A percentile compares a stretch with the other conserved stretches of the same genome.
phyloP scores from a whole-genome alignment of 92 coral and sea anemone species.

The Zoanthus solanderi region DNA sequence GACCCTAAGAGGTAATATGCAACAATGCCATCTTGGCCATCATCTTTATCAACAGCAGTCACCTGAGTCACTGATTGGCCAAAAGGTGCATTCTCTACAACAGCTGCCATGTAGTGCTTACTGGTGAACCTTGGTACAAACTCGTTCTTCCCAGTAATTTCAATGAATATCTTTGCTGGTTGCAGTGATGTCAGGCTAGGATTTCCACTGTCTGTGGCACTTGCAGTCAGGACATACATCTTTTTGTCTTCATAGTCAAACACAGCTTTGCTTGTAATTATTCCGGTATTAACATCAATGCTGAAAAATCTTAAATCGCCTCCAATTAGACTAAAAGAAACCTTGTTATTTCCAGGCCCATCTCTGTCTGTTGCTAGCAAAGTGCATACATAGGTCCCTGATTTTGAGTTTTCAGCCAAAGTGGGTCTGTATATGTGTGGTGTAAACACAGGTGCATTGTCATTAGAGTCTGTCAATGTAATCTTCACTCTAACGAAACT shows the following conservation, averaged over 20 bases:
- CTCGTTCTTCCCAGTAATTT: conserved; percentile 86
- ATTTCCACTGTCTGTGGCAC: conserved; percentile 84
- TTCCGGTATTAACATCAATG: conserved; percentile 74
- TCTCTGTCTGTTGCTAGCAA: conserved; percentile 88
- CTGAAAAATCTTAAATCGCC: conserved; percentile 53
- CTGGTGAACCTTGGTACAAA: conserved; percentile 77
- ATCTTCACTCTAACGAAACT: conserved; percentile 76
- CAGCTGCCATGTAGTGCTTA: conserved; percentile 72
- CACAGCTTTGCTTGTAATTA: conserved; percentile 67
- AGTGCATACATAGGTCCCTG: conserved; percentile 70
- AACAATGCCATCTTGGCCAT: conserved; percentile 88
- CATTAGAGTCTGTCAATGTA: conserved; percentile 78
- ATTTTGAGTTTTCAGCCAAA: conserved; percentile 79
- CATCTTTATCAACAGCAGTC: conserved; percentile 89
- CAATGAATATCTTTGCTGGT: conserved; percentile 68
- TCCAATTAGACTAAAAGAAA: conserved; percentile 73
- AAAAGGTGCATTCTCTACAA: conserved; percentile 86
- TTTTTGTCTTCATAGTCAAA: conserved; percentile 85
- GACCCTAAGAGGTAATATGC: conserved; percentile 82
- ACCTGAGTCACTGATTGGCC: conserved; percentile 84
- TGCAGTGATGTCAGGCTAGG: conserved; percentile 77
- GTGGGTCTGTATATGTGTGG: conserved; percentile 65
- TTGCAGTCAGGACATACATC: conserved; percentile 62
- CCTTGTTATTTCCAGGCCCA: conserved; percentile 54
- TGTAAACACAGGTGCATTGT: conserved; percentile 87